These are phyloP conservation scores for Leptopilina clavipes DNA, from an alignment of 1,140 invertebrate genomes.

Conservation along the genomic window DNA sequence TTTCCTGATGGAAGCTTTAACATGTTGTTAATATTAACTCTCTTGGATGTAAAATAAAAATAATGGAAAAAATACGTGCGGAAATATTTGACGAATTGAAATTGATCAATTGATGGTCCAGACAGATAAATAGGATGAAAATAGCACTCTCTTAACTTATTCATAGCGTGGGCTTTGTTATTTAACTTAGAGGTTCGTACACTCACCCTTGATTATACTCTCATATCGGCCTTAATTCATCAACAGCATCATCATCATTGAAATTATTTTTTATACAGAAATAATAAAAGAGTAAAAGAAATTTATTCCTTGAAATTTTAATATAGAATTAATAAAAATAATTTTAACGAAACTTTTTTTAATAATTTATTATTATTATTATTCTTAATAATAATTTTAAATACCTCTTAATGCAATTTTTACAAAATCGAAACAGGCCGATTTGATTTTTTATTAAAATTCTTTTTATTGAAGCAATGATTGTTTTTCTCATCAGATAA, in stretches of 20 bases:
- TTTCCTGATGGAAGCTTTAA: too few species aligned
- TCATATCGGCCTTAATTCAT: constrained; percentile 15
- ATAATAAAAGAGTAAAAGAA: background rate
- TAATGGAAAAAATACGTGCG: background rate
- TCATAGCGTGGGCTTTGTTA: constrained; percentile 12
- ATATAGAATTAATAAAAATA: too few species aligned
- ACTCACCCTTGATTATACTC: background rate
- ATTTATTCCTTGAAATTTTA: too few species aligned
- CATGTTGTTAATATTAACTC: too few species aligned
- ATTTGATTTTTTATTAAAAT: too few species aligned
- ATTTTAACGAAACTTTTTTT: too few species aligned
- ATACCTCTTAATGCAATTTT: too few species aligned
- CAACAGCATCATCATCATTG: too few species aligned
- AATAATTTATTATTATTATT: too few species aligned
- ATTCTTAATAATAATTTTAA: too few species aligned
- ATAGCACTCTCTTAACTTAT: constrained; percentile 15
- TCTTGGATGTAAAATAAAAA: too few species aligned
- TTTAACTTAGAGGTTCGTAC: background rate
- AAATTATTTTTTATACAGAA: background rate
- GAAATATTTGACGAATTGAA: background rate
- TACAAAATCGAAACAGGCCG: too few species aligned
- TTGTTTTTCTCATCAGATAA: background rate
- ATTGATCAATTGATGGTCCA: constrained; percentile 20
- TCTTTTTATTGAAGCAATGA: background rate
- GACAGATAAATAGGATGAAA: constrained; percentile 15